Conservation (phyloP, 2,797 vertebrate species). For the Anabacerthia variegaticeps region DNA sequence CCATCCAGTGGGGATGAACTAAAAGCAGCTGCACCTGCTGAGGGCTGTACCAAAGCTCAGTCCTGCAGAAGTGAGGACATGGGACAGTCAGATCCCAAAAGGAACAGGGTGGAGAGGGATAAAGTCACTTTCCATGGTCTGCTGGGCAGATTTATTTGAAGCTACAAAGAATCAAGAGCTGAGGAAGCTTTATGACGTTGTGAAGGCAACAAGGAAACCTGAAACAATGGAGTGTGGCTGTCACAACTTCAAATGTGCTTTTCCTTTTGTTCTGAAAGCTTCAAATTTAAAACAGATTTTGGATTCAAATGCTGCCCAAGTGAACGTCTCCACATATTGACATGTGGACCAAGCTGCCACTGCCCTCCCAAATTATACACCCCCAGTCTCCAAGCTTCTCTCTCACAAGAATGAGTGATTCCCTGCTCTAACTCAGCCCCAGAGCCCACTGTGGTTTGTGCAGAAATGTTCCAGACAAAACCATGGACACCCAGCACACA, state of each 20-base stretch:
- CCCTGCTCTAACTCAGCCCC: neutral
- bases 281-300: constrained; percentile 44
- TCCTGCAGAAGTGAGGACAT: neutral
- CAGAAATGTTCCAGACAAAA: constrained; percentile 27
- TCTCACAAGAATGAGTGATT: neutral
- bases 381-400: neutral
- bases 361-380: neutral
- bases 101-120: fast-evolving
- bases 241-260: constrained; percentile 7
- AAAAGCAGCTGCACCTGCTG: neutral
- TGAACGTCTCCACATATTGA: neutral
- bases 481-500: neutral
- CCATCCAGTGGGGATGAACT: neutral
- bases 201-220: neutral
- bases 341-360: constrained; percentile 27
- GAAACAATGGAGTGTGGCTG: constrained; percentile 22
- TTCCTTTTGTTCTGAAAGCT: constrained; percentile 23
- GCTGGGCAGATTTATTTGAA: neutral
- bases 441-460: constrained; percentile 8
- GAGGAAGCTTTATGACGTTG: neutral
- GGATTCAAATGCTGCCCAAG: neutral
- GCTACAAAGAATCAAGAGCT: neutral
- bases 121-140: neutral
- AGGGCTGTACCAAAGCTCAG: neutral
- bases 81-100: neutral